A percentile compares a stretch with the other conserved stretches of the same genome.
These are phyloP conservation scores for Trididemnum nubilum DNA, from an alignment of 23 tunicate genomes.

Conservation along the genomic window DNA sequence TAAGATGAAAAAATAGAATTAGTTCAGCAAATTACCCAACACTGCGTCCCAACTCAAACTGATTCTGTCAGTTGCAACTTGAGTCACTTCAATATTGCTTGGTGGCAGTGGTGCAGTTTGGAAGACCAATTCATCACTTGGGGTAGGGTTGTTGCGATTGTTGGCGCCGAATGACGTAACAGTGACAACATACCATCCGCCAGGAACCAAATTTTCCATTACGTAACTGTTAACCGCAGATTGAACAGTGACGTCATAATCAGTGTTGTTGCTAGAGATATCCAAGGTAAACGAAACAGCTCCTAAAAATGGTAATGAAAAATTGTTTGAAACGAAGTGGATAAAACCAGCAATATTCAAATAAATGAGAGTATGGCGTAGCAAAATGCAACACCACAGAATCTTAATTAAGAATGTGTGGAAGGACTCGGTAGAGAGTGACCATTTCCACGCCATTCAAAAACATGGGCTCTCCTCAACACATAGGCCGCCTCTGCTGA, in stretches of 20 bases:
- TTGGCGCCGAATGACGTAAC: conserved; percentile 53
- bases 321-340: too few relatives aligned
- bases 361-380: too few relatives aligned
- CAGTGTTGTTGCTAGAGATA: conserved; percentile 24
- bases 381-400: too few relatives aligned
- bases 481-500: too few relatives aligned
- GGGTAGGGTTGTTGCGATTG: conserved; percentile 16
- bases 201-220: conserved; percentile 31
- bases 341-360: not conserved
- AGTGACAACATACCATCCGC: conserved; percentile 51
- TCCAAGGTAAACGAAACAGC: not conserved
- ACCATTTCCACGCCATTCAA: too few relatives aligned
- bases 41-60: conserved; percentile 29
- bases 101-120: conserved; percentile 72
- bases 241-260: not conserved
- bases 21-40: too few relatives aligned
- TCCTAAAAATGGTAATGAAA: too few relatives aligned
- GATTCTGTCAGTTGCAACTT: conserved; percentile 28
- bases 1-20: too few relatives aligned
- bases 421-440: too few relatives aligned
- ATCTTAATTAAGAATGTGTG: too few relatives aligned
- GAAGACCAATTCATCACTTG: conserved; percentile 37
- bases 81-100: not conserved
- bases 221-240: not conserved
- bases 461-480: too few relatives aligned